These are phyloP conservation scores for Aplysina aerophoba DNA, from an alignment of 37 sponge, comb jelly and placozoan species.

Conservation along the genomic window DNA sequence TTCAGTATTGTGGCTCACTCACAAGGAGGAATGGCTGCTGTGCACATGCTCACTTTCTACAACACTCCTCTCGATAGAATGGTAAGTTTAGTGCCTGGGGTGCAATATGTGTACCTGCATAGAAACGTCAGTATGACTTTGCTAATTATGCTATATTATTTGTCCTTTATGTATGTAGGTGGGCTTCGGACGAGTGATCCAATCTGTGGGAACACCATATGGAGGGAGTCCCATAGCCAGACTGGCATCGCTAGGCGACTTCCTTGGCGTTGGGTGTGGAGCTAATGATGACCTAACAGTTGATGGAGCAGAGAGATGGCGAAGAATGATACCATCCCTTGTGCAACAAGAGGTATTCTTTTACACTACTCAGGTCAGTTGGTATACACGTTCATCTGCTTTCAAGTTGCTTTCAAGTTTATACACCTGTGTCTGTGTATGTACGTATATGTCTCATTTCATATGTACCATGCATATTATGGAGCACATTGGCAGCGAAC, in stretches of 20 bases:
- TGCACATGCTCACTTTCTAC: constrained; percentile 25
- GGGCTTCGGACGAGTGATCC: neutral
- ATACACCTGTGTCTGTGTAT: no score
- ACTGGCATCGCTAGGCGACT: neutral
- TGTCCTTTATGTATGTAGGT: neutral
- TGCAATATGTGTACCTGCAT: neutral
- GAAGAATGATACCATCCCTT: neutral
- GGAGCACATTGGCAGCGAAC: no score
- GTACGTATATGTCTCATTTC: no score
- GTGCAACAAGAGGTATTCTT: neutral
- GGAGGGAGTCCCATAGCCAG: neutral
- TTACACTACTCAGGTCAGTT: constrained; percentile 24
- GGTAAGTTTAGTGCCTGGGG: neutral
- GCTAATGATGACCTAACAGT: neutral
- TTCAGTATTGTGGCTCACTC: constrained; percentile 51
- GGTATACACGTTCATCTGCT: no score
- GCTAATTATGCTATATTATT: neutral
- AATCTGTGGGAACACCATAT: constrained; percentile 24
- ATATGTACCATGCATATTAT: no score
- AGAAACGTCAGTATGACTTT: neutral
- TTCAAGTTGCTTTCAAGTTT: no score
- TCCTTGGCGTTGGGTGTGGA: constrained; percentile 7
- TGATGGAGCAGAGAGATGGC: neutral
- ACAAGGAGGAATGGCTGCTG: constrained; percentile 43
- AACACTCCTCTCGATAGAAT: constrained; percentile 16